Base-by-base conservation (phyloP, 2,888 invertebrate species). In the Deilephila porcellus region DNA sequence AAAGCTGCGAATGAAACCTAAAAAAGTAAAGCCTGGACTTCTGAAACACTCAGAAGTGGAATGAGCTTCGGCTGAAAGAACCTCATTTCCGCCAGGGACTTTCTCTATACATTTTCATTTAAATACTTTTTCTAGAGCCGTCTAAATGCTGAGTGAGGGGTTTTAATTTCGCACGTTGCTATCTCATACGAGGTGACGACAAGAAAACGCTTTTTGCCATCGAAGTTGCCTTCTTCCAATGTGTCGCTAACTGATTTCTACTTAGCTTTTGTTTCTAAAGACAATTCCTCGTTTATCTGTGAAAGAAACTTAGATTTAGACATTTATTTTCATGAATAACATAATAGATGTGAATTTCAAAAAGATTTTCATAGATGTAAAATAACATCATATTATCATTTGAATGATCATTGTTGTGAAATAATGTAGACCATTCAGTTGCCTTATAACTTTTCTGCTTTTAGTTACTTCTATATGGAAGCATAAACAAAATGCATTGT, bases 81-180 rank as follows among this genome's bases (percentile, higher is more conserved):
- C 84, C 92, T 93, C 93, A 93, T 94, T 94, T 93, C 93, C 93
- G 89, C 85, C 81, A 80, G 87, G 85, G 90, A 88, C 88, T 91
- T 92, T 92, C 89, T 93, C 93, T 92, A 94, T 93, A 93, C 92
- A 93, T 93, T 93, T 74, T 93, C 91, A 93, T 93, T 93, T 93
- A 91, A 92, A 93, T 92, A 90, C 89, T 89, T 90, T 60, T 89
- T 87, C 88, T 84, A 81, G 82, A 87, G 86, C 83, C 85, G 81
- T 85, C 88, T 88, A 90, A 91, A 88, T 87, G 89, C 83, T 83
- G 84, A 88, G 86, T 79, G 84, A 79, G 85, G 79, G 81, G 86
- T 89, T 92, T 93, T 93, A 93, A 93, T 93, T 91, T 88, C 86
- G 90, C 89, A 88, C 86, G 84, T 87, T 86, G 87, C 82, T 86